Evolutionary conservation across 2,113 vertebrate species (phyloP).

Genomic region (Meles meles): DNA sequence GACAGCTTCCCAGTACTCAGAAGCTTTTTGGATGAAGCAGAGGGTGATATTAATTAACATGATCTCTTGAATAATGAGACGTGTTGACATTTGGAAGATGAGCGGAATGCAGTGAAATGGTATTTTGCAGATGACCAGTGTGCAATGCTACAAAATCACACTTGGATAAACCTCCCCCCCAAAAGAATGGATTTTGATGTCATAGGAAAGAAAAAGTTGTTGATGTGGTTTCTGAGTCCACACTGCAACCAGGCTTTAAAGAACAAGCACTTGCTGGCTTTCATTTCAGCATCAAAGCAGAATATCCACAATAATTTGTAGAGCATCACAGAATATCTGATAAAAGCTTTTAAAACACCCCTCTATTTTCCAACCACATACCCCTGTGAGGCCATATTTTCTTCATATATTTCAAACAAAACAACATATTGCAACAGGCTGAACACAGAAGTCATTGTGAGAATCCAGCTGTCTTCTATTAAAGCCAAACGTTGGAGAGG

Average conservation of each 20-base stretch:
- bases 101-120: accelerated
- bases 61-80: background rate
- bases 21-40: background rate
- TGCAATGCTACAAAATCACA: background rate
- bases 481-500: background rate
- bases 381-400: background rate
- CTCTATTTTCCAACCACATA: background rate
- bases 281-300: background rate
- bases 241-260: background rate
- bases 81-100: accelerated
- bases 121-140: background rate
- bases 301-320: background rate
- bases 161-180: accelerated
- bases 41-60: accelerated
- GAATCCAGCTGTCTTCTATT: background rate
- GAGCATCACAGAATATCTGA: background rate
- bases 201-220: background rate
- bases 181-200: background rate
- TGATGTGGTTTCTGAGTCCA: accelerated
- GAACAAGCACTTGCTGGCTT: background rate
- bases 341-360: background rate
- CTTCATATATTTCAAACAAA: background rate
- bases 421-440: background rate
- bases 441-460: background rate
- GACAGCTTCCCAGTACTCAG: background rate